Percentiles rank a stretch among this genome's conserved stretches.
phyloP scores from a whole-genome alignment of 2,113 vertebrate species.

The Megaleporinus macrocephalus region DNA sequence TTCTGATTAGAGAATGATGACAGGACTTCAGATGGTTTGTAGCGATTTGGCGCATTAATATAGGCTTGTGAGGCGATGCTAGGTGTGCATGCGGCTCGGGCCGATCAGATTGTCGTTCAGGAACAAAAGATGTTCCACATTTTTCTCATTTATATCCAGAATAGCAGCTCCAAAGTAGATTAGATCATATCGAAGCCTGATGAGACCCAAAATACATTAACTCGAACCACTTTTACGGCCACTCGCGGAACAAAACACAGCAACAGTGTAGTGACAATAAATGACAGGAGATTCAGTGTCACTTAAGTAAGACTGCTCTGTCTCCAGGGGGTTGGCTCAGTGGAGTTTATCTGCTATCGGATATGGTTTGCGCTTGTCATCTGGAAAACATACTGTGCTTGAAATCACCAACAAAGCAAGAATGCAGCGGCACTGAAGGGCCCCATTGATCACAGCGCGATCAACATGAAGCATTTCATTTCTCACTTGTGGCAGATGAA shows the following conservation, averaged over 20 bases:
- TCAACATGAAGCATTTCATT: conserved; percentile 26
- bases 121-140: neutral
- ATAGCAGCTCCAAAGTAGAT: neutral
- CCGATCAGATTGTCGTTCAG: too few relatives aligned
- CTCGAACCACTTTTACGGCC: neutral
- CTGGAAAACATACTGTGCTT: conserved; percentile 28
- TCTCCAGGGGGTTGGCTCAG: neutral
- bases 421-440: conserved; percentile 23
- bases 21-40: too few relatives aligned
- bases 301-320: conserved; percentile 22
- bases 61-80: too few relatives aligned
- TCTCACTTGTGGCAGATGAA: conserved; percentile 27
- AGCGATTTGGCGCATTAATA: too few relatives aligned
- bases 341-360: conserved; percentile 28
- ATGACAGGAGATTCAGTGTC: conserved; percentile 13
- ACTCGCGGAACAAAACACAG: neutral
- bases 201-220: neutral
- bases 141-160: neutral
- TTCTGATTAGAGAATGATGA: too few relatives aligned
- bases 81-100: too few relatives aligned
- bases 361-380: conserved; percentile 29
- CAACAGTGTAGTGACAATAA: neutral
- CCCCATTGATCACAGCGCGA: conserved; percentile 24
- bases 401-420: conserved; percentile 27
- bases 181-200: neutral